Evolutionary conservation across 2,797 vertebrate genomes (phyloP).

Genomic region (Dromococcyx pavoninus): DNA sequence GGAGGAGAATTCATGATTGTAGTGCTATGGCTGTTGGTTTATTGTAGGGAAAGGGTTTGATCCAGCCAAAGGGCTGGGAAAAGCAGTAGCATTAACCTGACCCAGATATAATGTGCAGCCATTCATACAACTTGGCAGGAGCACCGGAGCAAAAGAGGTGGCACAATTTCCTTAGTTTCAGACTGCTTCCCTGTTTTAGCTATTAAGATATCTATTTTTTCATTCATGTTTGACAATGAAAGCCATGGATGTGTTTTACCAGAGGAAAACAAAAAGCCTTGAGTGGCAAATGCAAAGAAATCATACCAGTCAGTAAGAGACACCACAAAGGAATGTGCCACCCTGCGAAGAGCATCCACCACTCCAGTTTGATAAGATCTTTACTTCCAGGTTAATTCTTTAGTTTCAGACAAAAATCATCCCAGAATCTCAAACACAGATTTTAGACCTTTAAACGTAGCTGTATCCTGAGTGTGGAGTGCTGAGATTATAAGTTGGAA

Average conservation of each 20-base stretch:
- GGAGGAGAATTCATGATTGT: background rate
- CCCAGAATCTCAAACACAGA: background rate
- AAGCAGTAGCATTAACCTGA: background rate
- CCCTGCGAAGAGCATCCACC: background rate
- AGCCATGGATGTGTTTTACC: background rate
- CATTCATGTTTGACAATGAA: background rate
- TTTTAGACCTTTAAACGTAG: background rate
- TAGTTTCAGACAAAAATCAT: background rate
- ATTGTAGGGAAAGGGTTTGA: background rate
- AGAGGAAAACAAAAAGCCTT: background rate
- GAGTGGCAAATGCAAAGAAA: background rate
- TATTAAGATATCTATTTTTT: background rate
- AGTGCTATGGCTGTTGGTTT: background rate
- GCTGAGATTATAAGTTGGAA: background rate
- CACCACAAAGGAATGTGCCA: rapidly evolving
- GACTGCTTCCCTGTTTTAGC: background rate
- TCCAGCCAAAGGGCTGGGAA: background rate
- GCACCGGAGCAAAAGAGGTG: background rate
- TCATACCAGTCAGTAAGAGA: background rate
- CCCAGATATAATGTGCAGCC: background rate
- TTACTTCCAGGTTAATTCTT: background rate
- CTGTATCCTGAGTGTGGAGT: background rate
- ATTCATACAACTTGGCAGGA: background rate
- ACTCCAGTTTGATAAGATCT: background rate
- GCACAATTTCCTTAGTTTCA: background rate